phyloP scores from a whole-genome alignment of 2,888 invertebrate species.

The Synergus japonicus region DNA sequence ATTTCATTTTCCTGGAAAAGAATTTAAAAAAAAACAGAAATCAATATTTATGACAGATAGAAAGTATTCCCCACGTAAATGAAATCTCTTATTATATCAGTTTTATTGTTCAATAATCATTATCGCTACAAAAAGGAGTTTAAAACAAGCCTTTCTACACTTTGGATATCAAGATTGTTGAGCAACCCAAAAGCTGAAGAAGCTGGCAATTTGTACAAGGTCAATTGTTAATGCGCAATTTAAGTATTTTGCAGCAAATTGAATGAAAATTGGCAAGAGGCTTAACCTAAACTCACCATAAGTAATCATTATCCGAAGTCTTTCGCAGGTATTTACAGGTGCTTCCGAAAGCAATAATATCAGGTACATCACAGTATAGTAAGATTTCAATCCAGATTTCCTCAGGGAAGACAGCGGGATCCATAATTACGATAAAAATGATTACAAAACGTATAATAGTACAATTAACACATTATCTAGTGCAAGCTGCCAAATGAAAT shows the following conservation, averaged over 20 bases:
- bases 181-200: neutral
- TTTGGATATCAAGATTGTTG: neutral
- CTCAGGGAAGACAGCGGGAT: conserved; percentile 76
- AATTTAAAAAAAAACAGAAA: neutral
- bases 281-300: conserved; percentile 74
- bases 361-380: conserved; percentile 75
- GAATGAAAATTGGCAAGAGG: conserved; percentile 42
- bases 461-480: conserved; percentile 55
- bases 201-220: neutral
- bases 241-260: conserved; percentile 17
- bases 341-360: conserved; percentile 75
- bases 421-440: conserved; percentile 68
- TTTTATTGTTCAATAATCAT: neutral
- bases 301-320: conserved; percentile 74
- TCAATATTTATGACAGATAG: neutral
- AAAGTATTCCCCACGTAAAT: neutral
- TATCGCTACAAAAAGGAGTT: neutral
- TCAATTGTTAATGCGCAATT: neutral
- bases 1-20: conserved; percentile 74
- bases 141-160: neutral
- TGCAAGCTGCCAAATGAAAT: neutral
- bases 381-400: conserved; percentile 77
- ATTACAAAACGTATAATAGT: conserved; percentile 59
- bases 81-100: neutral
- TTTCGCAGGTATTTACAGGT: conserved; percentile 76